Evolutionary conservation across 1,140 invertebrate species (phyloP).

Genomic region (Eriocheir sinensis): DNA sequence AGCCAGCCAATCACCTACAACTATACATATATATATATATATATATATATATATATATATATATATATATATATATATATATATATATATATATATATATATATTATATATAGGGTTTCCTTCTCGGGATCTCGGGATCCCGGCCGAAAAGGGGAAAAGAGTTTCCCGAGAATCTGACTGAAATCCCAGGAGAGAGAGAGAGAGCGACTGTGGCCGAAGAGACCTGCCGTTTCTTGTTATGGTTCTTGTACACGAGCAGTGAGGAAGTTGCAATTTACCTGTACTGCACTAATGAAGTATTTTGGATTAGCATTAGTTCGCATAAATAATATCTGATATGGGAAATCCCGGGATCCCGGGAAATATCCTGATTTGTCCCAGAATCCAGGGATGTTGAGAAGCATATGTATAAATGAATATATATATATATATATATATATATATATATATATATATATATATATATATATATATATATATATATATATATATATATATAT

Average conservation of each 20-base stretch:
- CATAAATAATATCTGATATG: not conserved
- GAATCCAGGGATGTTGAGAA: not conserved
- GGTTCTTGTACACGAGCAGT: not conserved
- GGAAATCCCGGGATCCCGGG: no score
- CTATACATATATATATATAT: not conserved
- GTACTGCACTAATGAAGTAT: no score
- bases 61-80: not conserved
- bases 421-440: constrained; percentile 33
- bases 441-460: constrained; percentile 43
- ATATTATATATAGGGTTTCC: not conserved
- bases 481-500: constrained; percentile 45
- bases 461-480: constrained; percentile 45
- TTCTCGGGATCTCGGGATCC: not conserved
- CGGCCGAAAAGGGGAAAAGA: not conserved
- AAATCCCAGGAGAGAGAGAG: not conserved
- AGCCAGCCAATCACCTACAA: not conserved
- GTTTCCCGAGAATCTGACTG: not conserved
- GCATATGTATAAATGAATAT: not conserved
- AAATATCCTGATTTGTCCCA: not conserved
- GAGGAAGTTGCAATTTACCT: not conserved
- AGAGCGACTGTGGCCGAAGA: not conserved
- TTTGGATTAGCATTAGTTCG: not conserved
- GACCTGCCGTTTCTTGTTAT: not conserved
- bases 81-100: not conserved
- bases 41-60: constrained; percentile 1